phyloP scores from a whole-genome alignment of 2,113 vertebrate genomes.

The Bubo blakistoni region DNA sequence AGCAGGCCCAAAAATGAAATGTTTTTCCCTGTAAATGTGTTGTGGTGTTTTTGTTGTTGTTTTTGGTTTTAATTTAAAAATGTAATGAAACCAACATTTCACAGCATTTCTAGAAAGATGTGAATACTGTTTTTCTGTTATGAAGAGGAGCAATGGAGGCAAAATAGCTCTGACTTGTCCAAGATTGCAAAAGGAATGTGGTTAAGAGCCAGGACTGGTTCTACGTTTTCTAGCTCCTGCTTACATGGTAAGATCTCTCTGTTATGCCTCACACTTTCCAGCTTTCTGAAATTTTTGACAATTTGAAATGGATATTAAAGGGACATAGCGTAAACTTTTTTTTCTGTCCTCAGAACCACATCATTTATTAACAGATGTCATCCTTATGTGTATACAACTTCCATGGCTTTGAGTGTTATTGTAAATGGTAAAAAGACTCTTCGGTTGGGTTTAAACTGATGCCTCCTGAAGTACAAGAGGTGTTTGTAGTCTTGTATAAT shows the following conservation, averaged over 20 bases:
- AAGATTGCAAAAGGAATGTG: background rate
- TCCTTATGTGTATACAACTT: conserved; percentile 42
- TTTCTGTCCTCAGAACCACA: conserved; percentile 30
- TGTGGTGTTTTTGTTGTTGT: too few relatives aligned
- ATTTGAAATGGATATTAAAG: conserved; percentile 54
- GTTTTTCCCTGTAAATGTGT: background rate
- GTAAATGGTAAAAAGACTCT: conserved; percentile 41
- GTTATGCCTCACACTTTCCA: background rate
- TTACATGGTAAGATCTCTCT: background rate
- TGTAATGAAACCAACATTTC: background rate
- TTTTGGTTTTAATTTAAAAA: background rate
- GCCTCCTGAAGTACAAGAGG: background rate
- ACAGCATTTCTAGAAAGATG: background rate
- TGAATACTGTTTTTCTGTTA: background rate
- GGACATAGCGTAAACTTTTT: conserved; percentile 25
- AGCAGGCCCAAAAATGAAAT: background rate
- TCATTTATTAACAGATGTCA: conserved; percentile 55
- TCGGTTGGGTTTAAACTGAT: background rate
- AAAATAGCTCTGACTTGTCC: background rate
- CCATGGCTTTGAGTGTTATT: conserved; percentile 55
- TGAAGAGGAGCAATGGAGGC: background rate
- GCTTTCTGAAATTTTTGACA: conserved; percentile 46
- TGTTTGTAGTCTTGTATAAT: conserved; percentile 8
- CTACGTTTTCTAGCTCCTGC: background rate
- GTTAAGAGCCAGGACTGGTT: background rate